Conservation (phyloP, 2,113 vertebrate species). For the Anthoscopus minutus region DNA sequence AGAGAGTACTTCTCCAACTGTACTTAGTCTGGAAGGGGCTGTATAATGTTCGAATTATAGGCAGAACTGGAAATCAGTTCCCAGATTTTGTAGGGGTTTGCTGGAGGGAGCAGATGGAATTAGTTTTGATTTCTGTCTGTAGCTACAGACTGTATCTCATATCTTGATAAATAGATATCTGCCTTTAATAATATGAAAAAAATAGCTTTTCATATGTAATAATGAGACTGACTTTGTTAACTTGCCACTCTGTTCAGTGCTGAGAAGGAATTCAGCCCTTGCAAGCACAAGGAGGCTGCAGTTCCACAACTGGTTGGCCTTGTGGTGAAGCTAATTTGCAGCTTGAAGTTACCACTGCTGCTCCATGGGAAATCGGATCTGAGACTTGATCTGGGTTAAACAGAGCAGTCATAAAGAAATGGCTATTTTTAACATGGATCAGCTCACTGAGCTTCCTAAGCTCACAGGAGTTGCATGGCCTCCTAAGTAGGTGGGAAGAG, state of each 20-base stretch:
- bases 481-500: background rate
- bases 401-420: background rate
- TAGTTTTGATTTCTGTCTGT: background rate
- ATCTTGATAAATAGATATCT: background rate
- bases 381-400: background rate
- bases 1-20: background rate
- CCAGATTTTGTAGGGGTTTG: background rate
- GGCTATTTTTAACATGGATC: conserved; percentile 5
- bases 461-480: background rate
- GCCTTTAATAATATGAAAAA: background rate
- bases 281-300: background rate
- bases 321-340: background rate
- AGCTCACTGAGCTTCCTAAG: background rate
- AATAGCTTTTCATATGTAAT: background rate
- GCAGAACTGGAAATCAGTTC: background rate
- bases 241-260: background rate
- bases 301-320: background rate
- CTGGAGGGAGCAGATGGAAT: background rate
- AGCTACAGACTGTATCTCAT: background rate
- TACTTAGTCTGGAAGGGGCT: background rate
- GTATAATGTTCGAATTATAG: background rate
- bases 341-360: background rate
- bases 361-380: background rate
- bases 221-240: background rate
- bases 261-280: background rate